Conservation (phyloP, 2,888 invertebrate species). For the Cephonodes hylas region DNA sequence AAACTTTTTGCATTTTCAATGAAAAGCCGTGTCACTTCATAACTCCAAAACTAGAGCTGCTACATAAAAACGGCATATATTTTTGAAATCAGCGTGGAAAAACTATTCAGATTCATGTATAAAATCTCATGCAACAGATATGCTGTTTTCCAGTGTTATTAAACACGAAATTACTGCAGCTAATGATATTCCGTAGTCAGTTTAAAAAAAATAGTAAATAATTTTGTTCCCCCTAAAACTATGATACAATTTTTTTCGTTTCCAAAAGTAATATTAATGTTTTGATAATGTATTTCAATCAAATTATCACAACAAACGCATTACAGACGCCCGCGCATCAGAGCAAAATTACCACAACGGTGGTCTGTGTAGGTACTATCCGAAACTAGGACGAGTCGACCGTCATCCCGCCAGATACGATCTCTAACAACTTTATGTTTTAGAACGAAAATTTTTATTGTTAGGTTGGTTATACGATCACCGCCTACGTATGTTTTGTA, state of each 20-base stretch:
- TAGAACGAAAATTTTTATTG: conserved; percentile 7
- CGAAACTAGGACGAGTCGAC: conserved; percentile 27
- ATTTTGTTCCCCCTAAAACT: not conserved
- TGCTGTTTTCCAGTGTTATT: too few relatives aligned
- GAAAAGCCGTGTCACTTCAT: too few relatives aligned
- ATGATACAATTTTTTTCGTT: not conserved
- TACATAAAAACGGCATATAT: too few relatives aligned
- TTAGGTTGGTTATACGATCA: not conserved
- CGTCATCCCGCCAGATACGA: conserved; percentile 24
- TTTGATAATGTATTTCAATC: not conserved
- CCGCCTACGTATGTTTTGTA: not conserved
- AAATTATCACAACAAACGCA: conserved; percentile 3
- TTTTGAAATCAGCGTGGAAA: too few relatives aligned
- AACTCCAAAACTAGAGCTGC: too few relatives aligned
- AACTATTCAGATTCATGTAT: too few relatives aligned
- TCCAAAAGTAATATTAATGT: not conserved
- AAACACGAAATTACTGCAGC: not conserved
- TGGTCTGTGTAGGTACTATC: conserved; percentile 19
- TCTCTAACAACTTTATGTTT: conserved; percentile 13
- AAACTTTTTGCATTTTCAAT: too few relatives aligned
- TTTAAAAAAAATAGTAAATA: not conserved
- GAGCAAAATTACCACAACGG: conserved; percentile 18
- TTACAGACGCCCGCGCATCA: not conserved
- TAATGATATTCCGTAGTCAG: not conserved
- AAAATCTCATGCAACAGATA: too few relatives aligned